A percentile compares a stretch with the other conserved stretches of the same genome.
These are phyloP conservation scores for Drosophila falleni DNA, from an alignment of 2,888 invertebrate genomes.

Conservation along the genomic window DNA sequence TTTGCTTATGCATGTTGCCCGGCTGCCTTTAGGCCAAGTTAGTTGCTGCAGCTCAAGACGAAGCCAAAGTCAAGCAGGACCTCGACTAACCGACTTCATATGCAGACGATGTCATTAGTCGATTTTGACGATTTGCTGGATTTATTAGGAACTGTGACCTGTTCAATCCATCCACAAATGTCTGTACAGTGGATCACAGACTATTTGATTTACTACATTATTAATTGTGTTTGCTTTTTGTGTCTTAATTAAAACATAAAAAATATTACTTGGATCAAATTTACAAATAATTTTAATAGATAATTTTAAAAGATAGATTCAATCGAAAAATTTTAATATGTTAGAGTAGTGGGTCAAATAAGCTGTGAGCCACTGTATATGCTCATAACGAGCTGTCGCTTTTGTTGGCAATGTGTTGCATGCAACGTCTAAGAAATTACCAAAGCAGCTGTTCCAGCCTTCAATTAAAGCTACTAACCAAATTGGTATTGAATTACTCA, in stretches of 20 bases:
- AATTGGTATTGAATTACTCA: constrained; percentile 33
- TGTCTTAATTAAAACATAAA: too few relatives aligned
- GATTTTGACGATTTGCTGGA: constrained; percentile 44
- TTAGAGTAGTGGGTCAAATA: too few relatives aligned
- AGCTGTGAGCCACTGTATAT: background rate
- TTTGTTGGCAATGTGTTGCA: constrained; percentile 57
- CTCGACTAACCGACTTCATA: constrained; percentile 34
- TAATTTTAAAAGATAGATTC: too few relatives aligned
- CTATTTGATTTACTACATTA: too few relatives aligned
- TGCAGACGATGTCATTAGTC: constrained; percentile 44
- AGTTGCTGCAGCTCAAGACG: constrained; percentile 1
- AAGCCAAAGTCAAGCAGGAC: background rate
- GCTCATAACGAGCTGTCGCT: constrained; percentile 20
- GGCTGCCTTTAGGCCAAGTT: constrained; percentile 31
- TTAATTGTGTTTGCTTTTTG: too few relatives aligned
- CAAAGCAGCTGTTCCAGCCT: constrained; percentile 18
- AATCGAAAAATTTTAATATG: too few relatives aligned
- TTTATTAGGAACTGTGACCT: constrained; percentile 48
- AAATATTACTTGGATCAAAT: too few relatives aligned
- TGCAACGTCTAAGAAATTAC: constrained; percentile 43
- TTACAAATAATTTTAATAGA: too few relatives aligned
- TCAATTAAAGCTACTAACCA: constrained; percentile 63
- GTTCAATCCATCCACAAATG: background rate
- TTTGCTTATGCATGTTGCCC: constrained; percentile 71
- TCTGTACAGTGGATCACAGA: background rate